Evolutionary conservation across 2,797 vertebrate species (phyloP).

Genomic region (Crax fasciolata): DNA sequence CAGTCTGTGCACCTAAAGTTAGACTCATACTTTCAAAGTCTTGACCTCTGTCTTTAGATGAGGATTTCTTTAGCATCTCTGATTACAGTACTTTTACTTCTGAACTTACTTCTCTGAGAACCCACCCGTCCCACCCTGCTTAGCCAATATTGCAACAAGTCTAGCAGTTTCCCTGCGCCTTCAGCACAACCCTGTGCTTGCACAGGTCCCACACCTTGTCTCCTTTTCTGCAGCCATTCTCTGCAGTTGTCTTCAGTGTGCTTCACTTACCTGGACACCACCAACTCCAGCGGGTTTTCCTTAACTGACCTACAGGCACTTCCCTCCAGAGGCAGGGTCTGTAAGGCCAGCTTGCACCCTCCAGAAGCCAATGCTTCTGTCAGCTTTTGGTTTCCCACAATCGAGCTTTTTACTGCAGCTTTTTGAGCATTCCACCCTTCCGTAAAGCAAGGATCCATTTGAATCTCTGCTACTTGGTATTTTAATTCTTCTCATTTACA

Average conservation of each 20-base stretch:
- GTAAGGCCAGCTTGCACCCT: neutral
- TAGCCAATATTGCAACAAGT: neutral
- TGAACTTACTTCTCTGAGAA: neutral
- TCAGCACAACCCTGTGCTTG: neutral
- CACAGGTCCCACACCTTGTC: neutral
- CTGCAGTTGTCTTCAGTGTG: rapidly evolving
- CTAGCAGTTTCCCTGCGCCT: neutral
- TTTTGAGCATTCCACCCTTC: neutral
- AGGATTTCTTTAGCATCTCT: constrained; percentile 2
- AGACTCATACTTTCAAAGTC: neutral
- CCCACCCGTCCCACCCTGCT: neutral
- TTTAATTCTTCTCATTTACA: neutral
- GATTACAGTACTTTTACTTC: neutral
- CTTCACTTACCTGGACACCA: neutral
- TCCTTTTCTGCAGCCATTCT: neutral
- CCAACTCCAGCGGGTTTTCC: neutral
- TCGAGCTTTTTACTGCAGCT: neutral
- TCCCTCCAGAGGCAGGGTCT: neutral
- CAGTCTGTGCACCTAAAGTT: neutral
- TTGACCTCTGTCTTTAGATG: neutral
- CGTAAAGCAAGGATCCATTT: neutral
- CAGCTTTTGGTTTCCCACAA: neutral
- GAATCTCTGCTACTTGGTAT: neutral
- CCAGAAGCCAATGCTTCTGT: neutral
- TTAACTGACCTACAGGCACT: neutral